These are phyloP conservation scores for Buathra laborator DNA, from an alignment of 2,888 invertebrate species.

Conservation along the genomic window DNA sequence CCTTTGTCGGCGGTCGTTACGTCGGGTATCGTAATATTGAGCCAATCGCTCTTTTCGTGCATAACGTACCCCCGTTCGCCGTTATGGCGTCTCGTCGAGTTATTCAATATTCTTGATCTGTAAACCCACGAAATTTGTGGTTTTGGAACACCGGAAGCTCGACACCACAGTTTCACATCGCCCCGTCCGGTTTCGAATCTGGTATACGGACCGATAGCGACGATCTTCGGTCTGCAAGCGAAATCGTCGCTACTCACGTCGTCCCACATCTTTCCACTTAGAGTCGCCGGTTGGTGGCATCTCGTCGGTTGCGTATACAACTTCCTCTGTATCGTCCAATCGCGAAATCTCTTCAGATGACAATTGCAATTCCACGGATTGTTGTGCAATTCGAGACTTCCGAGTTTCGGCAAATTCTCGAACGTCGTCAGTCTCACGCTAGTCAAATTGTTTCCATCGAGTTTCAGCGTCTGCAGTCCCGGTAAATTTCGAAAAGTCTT, in stretches of 20 bases:
- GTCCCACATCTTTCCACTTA: constrained; percentile 91
- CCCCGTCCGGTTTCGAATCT: constrained; percentile 88
- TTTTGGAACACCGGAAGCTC: constrained; percentile 91
- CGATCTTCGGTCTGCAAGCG: constrained; percentile 93
- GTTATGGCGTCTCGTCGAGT: constrained; percentile 76
- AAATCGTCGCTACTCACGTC: constrained; percentile 90
- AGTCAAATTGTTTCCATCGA: constrained; percentile 92
- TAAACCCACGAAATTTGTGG: constrained; percentile 88
- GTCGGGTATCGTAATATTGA: constrained; percentile 89
- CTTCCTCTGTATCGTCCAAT: constrained; percentile 91
- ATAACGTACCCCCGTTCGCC: constrained; percentile 85
- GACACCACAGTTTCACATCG: constrained; percentile 89
- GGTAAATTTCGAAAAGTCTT: constrained; percentile 91
- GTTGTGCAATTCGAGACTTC: constrained; percentile 91
- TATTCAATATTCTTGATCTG: constrained; percentile 78
- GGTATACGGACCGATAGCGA: constrained; percentile 83
- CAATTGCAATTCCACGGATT: constrained; percentile 97
- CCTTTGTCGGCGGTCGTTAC: constrained; percentile 89
- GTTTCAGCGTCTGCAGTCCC: constrained; percentile 89
- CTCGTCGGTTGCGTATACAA: constrained; percentile 91
- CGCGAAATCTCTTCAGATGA: constrained; percentile 91
- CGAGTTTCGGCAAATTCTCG: constrained; percentile 88
- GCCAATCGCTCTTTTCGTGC: constrained; percentile 80
- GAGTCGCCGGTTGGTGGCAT: constrained; percentile 90
- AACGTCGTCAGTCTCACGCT: constrained; percentile 89